Evolutionary conservation across 2,797 vertebrate species (phyloP), one percentile per base, ranked within the genome.

Genomic region (Scolopax rusticola): DNA sequence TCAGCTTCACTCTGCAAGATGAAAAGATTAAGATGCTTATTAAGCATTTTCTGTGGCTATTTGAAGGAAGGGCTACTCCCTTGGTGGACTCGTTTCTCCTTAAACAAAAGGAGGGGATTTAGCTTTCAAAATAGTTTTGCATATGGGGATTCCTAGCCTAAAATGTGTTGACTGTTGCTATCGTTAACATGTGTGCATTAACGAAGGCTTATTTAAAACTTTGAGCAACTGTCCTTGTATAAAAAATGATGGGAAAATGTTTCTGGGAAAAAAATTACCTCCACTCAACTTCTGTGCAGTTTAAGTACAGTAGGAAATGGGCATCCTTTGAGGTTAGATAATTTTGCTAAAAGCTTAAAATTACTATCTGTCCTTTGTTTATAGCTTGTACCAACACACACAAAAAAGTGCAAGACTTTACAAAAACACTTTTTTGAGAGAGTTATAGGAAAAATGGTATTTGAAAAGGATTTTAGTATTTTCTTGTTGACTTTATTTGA

Each of bases 311-410:
- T 40, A 54, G 89, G 67, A 80, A 87, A 63, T 80, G n/a, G 60
- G 73, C 21, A 19, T 57, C 33, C 40, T 10, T 13, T 57, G 60
- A 85, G 25, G 25, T 87, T 81, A 75, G 53, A 33, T 87, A 51
- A 82, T 70, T 69, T 87, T 96, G 60, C 38, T 78, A 65, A 57
- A 63, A 90, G 43, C 64, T 87, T 79, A 51, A 79, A 93, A 82
- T 87, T 43, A 20, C 30, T 86, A 2, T 56, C 59, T 91, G 19
- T 88, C 53, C 33, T 68, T 75, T 88, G 54, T 67, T 40, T 90
- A 4, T 30, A 51, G 27, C 38, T 87, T 87, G 32, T 53, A 70
- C 40, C n/a, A 80, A 56, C 24, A 54, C 65, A 20, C 60, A 63
- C 30, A 50, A 68, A 50, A 45, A 32, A 47, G 2, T 2, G 9